Evolutionary conservation across 2,888 invertebrate species (phyloP), one percentile per base, ranked within the genome.

Genomic region (Drosophila demipolita): DNA sequence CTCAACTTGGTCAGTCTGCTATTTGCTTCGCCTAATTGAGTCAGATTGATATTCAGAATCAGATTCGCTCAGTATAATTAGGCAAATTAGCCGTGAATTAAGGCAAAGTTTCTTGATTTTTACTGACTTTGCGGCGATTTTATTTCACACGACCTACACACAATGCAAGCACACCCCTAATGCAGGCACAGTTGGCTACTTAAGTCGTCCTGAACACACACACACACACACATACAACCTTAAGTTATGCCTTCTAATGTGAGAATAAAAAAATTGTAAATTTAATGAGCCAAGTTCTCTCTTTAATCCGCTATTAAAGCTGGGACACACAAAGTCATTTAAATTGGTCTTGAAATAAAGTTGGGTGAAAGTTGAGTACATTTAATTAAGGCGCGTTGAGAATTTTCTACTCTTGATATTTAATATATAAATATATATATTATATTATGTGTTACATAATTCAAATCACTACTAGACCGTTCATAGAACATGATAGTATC

Each of bases 211-310:
- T 52, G 59, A 42, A 57, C 57, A 60, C 53, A 20, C 54, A 33
- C 23, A 1, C 35, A 50, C 55, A 52, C 45, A 9, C 8, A 5
- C 1, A 40, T 11, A 20, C n/a, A 23, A 7, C 15, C 3, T 45
- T 36, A 35, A 49, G 23, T 12, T 32, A 45, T 53, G 52, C 17
- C 36, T 38, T 52, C 70, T 78, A 78, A 67, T 73, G 71, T 49
- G 71, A 78, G 83, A 86, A 86, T 88, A 81, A 87, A 86, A 86
- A 75, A 82, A 76, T 83, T 87, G 73, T 83, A 84, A 87, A 75
- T 79, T 87, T 83, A 84, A 89, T 89, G 87, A 78, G 71, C 66
- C 78, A 78, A 86, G 73, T 67, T 73, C 66, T 49, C 33, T 26
- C 20, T 53, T 59, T 64, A 69, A 61, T 59, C 50, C 65, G 8